phyloP scores from a whole-genome alignment of 2,113 vertebrate genomes.

The Tiliqua scincoides region DNA sequence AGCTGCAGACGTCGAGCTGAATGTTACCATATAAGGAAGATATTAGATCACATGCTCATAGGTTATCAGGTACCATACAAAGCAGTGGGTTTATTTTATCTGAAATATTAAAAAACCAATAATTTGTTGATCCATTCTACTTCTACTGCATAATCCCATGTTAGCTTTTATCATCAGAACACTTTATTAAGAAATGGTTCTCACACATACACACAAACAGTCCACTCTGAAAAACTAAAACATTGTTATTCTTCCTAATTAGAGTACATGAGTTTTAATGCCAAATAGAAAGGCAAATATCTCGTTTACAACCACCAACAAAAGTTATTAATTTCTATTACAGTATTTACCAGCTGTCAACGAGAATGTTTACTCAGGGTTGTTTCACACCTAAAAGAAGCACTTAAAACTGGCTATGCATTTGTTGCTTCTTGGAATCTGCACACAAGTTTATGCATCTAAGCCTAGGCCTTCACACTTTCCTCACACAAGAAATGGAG shows the following conservation, averaged over 20 bases:
- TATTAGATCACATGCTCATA: constrained; percentile 65
- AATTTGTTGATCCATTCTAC: neutral
- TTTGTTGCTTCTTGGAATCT: neutral
- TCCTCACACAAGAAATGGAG: neutral
- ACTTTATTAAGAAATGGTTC: neutral
- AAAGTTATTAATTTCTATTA: neutral
- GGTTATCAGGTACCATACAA: constrained; percentile 12
- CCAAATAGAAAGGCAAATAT: neutral
- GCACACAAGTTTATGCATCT: neutral
- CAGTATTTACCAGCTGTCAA: neutral
- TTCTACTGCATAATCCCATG: constrained; percentile 1
- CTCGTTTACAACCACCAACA: neutral
- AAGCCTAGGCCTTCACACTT: neutral
- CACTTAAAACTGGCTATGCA: neutral
- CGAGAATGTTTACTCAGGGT: neutral
- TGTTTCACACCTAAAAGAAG: neutral
- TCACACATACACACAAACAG: too few relatives aligned
- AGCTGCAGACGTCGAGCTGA: constrained; percentile 91
- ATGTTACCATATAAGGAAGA: constrained; percentile 76
- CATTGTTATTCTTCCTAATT: neutral
- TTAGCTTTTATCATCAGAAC: neutral
- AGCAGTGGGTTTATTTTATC: neutral
- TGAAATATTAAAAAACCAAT: neutral
- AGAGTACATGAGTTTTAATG: neutral
- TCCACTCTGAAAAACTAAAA: too few relatives aligned